These are phyloP conservation scores for Bombylius major DNA, from an alignment of 2,888 invertebrate species.

Conservation along the genomic window DNA sequence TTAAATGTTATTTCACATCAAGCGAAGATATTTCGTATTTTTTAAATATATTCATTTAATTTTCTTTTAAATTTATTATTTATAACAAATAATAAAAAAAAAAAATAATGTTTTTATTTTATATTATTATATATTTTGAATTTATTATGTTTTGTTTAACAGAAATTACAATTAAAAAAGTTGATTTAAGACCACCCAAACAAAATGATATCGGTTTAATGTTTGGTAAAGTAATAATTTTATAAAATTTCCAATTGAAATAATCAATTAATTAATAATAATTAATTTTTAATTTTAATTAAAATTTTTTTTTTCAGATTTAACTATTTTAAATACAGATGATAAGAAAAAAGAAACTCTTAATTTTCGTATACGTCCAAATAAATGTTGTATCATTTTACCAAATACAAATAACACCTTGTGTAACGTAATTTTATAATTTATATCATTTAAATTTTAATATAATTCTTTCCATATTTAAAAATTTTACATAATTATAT, in stretches of 20 bases:
- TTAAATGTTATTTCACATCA: no score
- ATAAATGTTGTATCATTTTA: conserved; percentile 24
- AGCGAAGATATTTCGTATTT: no score
- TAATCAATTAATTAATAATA: background rate
- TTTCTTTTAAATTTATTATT: no score
- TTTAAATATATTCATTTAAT: no score
- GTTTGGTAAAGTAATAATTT: conserved; percentile 23
- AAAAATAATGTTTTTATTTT: background rate
- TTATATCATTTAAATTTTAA: background rate
- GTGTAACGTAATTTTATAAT: conserved; percentile 13
- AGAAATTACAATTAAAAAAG: conserved; percentile 14
- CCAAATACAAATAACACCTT: conserved; percentile 11
- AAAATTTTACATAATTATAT: background rate
- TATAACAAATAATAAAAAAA: no score
- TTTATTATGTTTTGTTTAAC: background rate
- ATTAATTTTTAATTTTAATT: background rate
- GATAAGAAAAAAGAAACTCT: conserved; percentile 16
- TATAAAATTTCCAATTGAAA: background rate
- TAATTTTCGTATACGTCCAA: conserved; percentile 12
- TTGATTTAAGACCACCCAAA: conserved; percentile 24
- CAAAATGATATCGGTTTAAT: conserved; percentile 28
- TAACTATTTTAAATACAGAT: conserved; percentile 20
- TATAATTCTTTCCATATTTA: background rate
- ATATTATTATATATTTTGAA: background rate
- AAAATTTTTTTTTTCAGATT: conserved; percentile 17